Evolutionary conservation across 2,113 vertebrate species (phyloP).

Genomic region (Alligator sinensis): DNA sequence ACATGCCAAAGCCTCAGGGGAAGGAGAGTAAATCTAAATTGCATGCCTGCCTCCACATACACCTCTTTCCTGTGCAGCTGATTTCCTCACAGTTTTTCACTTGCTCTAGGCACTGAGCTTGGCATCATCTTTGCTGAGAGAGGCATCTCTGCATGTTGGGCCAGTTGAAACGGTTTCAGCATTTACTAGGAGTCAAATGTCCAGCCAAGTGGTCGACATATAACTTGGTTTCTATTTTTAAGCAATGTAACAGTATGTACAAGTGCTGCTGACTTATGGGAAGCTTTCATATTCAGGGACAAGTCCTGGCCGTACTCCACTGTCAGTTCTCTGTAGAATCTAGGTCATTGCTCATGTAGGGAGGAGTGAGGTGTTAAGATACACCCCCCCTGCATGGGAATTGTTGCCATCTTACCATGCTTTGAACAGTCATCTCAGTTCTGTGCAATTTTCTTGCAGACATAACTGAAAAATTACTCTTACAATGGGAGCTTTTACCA

Average conservation of each 20-base stretch:
- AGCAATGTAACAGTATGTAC: neutral
- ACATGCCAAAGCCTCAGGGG: slow-evolving; percentile 37
- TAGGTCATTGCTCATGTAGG: neutral
- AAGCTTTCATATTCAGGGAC: neutral
- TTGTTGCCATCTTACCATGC: neutral
- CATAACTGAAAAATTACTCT: neutral
- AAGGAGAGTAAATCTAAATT: slow-evolving; percentile 39
- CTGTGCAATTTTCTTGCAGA: neutral
- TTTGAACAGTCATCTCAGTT: neutral
- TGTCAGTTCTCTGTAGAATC: neutral
- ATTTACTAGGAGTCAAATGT: slow-evolving; percentile 39
- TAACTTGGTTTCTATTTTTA: slow-evolving; percentile 65
- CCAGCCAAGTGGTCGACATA: slow-evolving; percentile 37
- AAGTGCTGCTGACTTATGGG: neutral
- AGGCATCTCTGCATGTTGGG: neutral
- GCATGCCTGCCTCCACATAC: neutral
- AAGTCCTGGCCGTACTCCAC: neutral
- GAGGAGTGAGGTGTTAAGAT: neutral
- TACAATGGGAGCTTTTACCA: neutral
- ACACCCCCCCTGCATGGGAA: neutral
- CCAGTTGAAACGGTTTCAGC: slow-evolving; percentile 1
- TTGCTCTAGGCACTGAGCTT: slow-evolving; percentile 9
- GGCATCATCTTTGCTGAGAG: slow-evolving; percentile 25
- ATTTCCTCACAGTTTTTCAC: slow-evolving; percentile 43
- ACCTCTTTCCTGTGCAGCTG: neutral